A percentile compares a stretch with the other conserved stretches of the same genome.
Evolutionary conservation across 2,888 invertebrate genomes (phyloP).

Genomic region (Cosmia pyralina): DNA sequence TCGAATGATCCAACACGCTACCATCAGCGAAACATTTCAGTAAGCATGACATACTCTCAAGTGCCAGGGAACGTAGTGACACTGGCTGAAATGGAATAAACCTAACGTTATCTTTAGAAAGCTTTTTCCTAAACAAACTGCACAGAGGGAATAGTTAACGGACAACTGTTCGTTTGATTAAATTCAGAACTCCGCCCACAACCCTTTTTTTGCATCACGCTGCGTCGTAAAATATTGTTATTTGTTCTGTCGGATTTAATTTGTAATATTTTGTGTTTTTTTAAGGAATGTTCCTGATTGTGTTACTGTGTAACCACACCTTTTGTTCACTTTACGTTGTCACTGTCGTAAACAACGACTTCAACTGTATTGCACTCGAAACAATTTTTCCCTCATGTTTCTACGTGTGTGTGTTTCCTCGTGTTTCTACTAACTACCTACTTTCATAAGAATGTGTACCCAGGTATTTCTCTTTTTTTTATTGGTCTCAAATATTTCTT

Average conservation of each 20-base stretch:
- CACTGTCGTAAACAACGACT: not conserved
- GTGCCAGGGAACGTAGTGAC: not conserved
- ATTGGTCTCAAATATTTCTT: not conserved
- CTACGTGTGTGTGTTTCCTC: too few species aligned
- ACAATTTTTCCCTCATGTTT: not conserved
- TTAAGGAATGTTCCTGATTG: slow-evolving; percentile 12
- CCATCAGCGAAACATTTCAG: not conserved
- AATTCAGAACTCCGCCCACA: slow-evolving; percentile 58
- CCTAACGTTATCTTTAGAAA: slow-evolving; percentile 6
- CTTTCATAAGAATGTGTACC: not conserved
- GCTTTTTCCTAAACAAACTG: slow-evolving; percentile 28
- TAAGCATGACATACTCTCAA: not conserved
- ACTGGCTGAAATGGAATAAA: not conserved
- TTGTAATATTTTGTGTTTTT: slow-evolving; percentile 16
- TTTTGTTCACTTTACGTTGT: not conserved
- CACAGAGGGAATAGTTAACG: slow-evolving; percentile 60
- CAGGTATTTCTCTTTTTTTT: not conserved
- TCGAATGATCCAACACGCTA: too few species aligned
- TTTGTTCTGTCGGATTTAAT: slow-evolving; percentile 54
- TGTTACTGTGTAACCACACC: not conserved
- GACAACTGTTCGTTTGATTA: slow-evolving; percentile 66
- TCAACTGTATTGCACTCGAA: not conserved
- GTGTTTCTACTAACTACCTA: not conserved
- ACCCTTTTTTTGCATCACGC: slow-evolving; percentile 81
- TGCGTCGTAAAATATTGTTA: slow-evolving; percentile 73